phyloP scores from a whole-genome alignment of 2,113 vertebrate genomes.

The Mesoclemmys tuberculata region DNA sequence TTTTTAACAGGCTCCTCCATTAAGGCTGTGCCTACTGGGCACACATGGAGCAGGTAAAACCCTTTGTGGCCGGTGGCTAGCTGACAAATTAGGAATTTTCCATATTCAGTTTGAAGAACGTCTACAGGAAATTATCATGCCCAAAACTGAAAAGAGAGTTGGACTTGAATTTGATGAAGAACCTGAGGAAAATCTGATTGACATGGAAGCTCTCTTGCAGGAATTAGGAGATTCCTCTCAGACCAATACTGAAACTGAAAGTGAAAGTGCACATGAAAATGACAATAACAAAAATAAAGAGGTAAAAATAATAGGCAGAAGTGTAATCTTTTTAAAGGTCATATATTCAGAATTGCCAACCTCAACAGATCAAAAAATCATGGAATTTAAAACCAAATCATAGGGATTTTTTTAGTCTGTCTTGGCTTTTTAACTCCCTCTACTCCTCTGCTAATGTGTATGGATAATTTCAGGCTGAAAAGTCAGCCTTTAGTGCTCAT shows the following conservation, averaged over 20 bases:
- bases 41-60: conserved; percentile 90
- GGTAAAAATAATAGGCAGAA: conserved; percentile 42
- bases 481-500: no score
- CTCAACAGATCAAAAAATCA: neutral
- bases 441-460: no score
- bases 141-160: conserved; percentile 84
- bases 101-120: conserved; percentile 92
- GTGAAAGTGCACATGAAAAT: conserved; percentile 6
- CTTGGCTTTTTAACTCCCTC: no score
- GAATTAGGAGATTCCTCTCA: conserved; percentile 35
- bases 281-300: conserved; percentile 18
- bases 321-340: neutral
- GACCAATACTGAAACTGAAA: conserved; percentile 24
- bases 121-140: conserved; percentile 88
- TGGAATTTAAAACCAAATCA: no score
- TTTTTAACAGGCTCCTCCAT: conserved; percentile 84
- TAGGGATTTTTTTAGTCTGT: no score
- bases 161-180: conserved; percentile 81
- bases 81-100: conserved; percentile 89
- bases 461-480: no score
- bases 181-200: conserved; percentile 73
- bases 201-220: conserved; percentile 43
- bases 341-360: neutral
- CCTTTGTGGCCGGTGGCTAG: conserved; percentile 81
- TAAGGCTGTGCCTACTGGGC: conserved; percentile 88